Base-by-base conservation (phyloP, 2,797 vertebrate genomes). In the Gymnoscopelus microlampas region DNA sequence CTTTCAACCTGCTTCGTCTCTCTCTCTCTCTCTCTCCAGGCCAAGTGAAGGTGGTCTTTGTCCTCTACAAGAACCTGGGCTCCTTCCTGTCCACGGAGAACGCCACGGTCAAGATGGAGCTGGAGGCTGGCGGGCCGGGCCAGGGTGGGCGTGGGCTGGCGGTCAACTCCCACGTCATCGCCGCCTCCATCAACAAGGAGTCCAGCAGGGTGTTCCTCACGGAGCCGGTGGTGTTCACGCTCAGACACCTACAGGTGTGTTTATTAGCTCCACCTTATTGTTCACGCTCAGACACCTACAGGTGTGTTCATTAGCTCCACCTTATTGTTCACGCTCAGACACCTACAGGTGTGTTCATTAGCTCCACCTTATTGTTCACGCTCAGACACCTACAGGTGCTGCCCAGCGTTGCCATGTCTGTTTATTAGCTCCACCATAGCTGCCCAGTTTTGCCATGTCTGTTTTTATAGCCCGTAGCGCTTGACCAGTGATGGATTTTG, bases 161-260 rank as follows among this genome's bases (percentile, higher is more conserved):
- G 0, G 96, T 97, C 73, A 97, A 97, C 89, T 95, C 96, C 0
- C 95, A 97, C 70, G 95, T 97, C 67, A 96, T 98, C 0, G 95
- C 96, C 0, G 96, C 96, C 0, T 97, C 96, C 68, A 98, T 98
- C 87, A 98, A 98, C 89, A 98, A 98, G 79, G 96, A 97, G 84
- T 97, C 96, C 58, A 98, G 94, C 84, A 90, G 96, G 0, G 96
- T 98, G 82, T 98, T 97, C 87, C 95, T 97, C 47, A 96, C 96
- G 44, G 96, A 97, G 75, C 97, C 97, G 0, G 96, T 98, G 79
- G 91, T 96, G 76, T 98, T 96, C 89, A 97, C 96, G 0, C 94
- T 98, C 66, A 95, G 92, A 79, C 97, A 97, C 86, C 89, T 97
- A 53, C 90, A 96, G 95, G 97, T 97, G 78, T 13, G 39, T 44